Evolutionary conservation across 2,113 vertebrate species (phyloP).

Genomic region (Leptobrachium ailaonicum): DNA sequence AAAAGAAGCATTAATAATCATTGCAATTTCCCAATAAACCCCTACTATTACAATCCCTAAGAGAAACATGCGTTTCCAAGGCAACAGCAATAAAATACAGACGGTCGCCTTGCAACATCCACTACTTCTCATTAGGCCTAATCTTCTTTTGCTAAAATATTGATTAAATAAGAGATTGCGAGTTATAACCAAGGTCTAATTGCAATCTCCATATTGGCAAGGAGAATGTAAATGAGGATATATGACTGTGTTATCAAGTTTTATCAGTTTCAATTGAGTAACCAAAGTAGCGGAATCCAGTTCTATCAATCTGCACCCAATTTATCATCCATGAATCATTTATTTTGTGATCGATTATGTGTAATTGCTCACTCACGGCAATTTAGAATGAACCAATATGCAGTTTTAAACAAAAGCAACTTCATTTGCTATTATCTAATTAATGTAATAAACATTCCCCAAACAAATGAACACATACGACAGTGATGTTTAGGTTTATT

Average conservation of each 20-base stretch:
- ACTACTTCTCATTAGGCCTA: conserved; percentile 74
- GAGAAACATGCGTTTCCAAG: conserved; percentile 76
- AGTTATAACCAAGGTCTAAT: conserved; percentile 91
- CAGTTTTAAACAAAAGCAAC: conserved; percentile 82
- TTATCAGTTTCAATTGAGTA: conserved; percentile 93
- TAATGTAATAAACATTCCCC: conserved; percentile 91
- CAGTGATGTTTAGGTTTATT: conserved; percentile 73
- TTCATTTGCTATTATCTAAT: conserved; percentile 97
- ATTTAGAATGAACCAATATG: conserved; percentile 93
- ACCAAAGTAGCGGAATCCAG: conserved; percentile 82
- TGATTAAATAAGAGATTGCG: conserved; percentile 86
- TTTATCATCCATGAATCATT: conserved; percentile 99
- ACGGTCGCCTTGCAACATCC: conserved; percentile 65
- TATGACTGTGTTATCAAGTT: conserved; percentile 80
- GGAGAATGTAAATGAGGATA: conserved; percentile 81
- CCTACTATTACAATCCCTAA: conserved; percentile 61
- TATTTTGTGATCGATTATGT: conserved; percentile 95
- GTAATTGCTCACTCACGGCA: conserved; percentile 94
- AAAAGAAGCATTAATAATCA: conserved; percentile 62
- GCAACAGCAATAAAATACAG: conserved; percentile 74
- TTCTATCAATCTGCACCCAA: conserved; percentile 87
- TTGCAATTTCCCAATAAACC: conserved; percentile 58
- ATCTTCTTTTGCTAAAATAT: conserved; percentile 88
- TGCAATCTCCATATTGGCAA: conserved; percentile 87
- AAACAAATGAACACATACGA: conserved; percentile 87